phyloP scores from a whole-genome alignment of 1,140 invertebrate species.

The Lucilia cuprina region DNA sequence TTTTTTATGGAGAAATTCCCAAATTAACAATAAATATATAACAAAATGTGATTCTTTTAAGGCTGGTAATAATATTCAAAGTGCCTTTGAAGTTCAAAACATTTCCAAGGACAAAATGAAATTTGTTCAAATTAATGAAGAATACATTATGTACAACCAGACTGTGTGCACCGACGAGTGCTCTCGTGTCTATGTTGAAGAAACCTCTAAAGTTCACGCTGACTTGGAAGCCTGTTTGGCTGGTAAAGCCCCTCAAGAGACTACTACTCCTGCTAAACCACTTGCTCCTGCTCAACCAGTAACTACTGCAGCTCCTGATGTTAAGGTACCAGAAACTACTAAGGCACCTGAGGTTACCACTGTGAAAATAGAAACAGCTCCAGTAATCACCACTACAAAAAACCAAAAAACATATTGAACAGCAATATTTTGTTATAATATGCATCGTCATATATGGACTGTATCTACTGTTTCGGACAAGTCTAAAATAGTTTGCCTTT shows the following conservation, averaged over 20 bases:
- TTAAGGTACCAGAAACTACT: background rate
- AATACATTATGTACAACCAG: background rate
- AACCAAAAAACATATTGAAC: background rate
- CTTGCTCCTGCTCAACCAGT: background rate
- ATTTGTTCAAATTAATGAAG: background rate
- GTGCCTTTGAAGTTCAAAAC: constrained; percentile 1
- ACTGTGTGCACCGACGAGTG: background rate
- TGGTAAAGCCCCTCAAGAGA: background rate
- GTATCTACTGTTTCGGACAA: too few relatives aligned
- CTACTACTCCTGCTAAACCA: background rate
- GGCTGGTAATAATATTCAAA: background rate
- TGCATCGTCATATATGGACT: too few relatives aligned
- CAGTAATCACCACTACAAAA: background rate
- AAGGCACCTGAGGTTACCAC: background rate
- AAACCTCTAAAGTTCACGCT: background rate
- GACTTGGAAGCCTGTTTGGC: constrained; percentile 3
- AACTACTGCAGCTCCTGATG: too few relatives aligned
- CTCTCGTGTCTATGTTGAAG: background rate
- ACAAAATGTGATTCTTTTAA: background rate
- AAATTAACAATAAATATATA: background rate
- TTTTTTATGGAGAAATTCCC: background rate
- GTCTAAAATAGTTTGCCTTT: too few relatives aligned
- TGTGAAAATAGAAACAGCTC: background rate
- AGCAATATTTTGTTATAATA: too few relatives aligned
- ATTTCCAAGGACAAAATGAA: background rate